A percentile compares a stretch with the other conserved stretches of the same genome.
Conservation (phyloP, 2,888 invertebrate species). For the Malachius bipustulatus region DNA sequence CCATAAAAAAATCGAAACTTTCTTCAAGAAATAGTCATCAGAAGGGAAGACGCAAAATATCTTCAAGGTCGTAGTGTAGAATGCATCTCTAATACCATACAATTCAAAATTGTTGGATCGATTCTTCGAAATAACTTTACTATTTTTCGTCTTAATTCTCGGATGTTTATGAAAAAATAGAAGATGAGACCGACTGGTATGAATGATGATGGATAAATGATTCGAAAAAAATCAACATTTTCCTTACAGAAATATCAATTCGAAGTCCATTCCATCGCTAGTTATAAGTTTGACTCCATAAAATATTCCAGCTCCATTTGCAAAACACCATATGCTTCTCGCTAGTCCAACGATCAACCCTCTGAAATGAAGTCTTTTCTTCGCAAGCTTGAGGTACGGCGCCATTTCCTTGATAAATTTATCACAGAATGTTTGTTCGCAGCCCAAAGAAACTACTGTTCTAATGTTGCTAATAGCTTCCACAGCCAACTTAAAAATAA, state of each 20-base stretch:
- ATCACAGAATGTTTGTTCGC: conserved; percentile 48
- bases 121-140: no score
- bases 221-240: no score
- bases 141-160: no score
- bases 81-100: no score
- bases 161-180: no score
- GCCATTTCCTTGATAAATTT: conserved; percentile 45
- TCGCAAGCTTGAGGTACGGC: conserved; percentile 45
- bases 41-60: no score
- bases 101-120: no score
- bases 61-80: no score
- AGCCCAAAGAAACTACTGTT: conserved; percentile 55
- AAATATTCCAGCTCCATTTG: conserved; percentile 52
- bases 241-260: conserved; percentile 56
- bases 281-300: conserved; percentile 57
- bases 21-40: no score
- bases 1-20: no score
- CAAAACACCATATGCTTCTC: conserved; percentile 51
- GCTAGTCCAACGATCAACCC: conserved; percentile 55
- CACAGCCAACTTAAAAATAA: conserved; percentile 44
- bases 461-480: conserved; percentile 60
- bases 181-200: no score
- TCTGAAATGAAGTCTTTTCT: conserved; percentile 45
- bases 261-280: conserved; percentile 42
- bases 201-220: no score